Conservation (phyloP, 2,797 vertebrate genomes). For the Myotis findleyi region DNA sequence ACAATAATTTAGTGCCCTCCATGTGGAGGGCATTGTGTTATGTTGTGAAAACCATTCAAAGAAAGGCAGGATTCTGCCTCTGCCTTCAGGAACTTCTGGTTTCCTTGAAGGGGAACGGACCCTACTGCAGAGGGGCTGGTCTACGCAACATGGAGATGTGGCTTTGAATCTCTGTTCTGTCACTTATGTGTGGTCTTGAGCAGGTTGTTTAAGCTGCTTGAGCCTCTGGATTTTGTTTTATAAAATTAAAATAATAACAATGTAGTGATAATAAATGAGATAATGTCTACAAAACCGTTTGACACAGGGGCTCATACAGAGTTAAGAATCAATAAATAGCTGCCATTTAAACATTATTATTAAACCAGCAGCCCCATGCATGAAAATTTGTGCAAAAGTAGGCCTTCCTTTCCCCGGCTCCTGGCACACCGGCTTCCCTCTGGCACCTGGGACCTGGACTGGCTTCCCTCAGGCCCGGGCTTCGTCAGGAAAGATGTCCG, state of each 20-base stretch:
- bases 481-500: too few species aligned
- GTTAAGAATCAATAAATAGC: conserved; percentile 38
- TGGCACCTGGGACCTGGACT: too few species aligned
- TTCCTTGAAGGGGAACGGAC: not conserved
- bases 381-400: too few species aligned
- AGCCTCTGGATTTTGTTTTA: not conserved
- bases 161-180: not conserved
- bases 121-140: not conserved
- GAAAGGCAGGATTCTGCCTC: not conserved
- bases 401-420: too few species aligned
- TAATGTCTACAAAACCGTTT: not conserved
- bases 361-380: not conserved
- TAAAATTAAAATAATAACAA: not conserved
- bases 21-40: not conserved
- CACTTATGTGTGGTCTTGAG: not conserved
- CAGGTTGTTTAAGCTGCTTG: not conserved
- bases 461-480: too few species aligned
- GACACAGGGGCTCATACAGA: not conserved
- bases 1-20: not conserved
- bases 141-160: not conserved
- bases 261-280: not conserved
- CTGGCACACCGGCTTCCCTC: too few species aligned
- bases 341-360: not conserved
- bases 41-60: not conserved
- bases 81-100: not conserved